Evolutionary conservation across 2,113 vertebrate species (phyloP).

Genomic region (Irena cyanogastra): DNA sequence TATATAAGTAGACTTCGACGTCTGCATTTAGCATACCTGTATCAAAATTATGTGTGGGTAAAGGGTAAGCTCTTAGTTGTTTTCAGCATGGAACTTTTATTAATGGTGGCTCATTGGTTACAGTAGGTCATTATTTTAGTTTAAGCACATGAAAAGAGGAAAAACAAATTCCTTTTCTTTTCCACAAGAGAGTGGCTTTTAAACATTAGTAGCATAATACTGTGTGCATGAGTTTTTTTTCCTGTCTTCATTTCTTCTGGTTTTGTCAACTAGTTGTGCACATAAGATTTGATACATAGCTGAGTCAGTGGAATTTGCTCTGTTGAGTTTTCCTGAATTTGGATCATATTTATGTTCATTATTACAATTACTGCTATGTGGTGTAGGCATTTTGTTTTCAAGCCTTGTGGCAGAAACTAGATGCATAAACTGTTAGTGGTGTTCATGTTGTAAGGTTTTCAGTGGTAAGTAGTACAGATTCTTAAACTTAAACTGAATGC

Average conservation of each 20-base stretch:
- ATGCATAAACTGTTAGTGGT: background rate
- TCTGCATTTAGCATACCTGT: constrained; percentile 11
- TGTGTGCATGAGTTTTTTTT: background rate
- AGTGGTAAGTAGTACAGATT: background rate
- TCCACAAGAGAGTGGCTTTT: background rate
- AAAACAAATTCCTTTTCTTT: background rate
- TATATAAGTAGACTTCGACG: constrained; percentile 9
- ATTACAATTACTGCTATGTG: background rate
- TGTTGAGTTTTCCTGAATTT: background rate
- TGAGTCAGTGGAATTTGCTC: background rate
- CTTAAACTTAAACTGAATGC: background rate
- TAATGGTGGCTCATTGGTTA: background rate
- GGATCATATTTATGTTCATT: background rate
- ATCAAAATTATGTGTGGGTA: background rate
- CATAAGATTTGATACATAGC: background rate
- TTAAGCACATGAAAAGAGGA: background rate
- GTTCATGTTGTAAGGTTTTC: background rate
- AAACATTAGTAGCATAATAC: background rate
- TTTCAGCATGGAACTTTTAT: background rate
- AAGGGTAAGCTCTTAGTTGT: background rate
- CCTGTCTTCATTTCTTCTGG: background rate
- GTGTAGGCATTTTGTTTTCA: background rate
- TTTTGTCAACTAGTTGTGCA: background rate
- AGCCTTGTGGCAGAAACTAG: background rate
- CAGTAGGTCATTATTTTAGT: background rate